Evolutionary conservation across 2,797 vertebrate species (phyloP).

Genomic region (Taeniopygia guttata): DNA sequence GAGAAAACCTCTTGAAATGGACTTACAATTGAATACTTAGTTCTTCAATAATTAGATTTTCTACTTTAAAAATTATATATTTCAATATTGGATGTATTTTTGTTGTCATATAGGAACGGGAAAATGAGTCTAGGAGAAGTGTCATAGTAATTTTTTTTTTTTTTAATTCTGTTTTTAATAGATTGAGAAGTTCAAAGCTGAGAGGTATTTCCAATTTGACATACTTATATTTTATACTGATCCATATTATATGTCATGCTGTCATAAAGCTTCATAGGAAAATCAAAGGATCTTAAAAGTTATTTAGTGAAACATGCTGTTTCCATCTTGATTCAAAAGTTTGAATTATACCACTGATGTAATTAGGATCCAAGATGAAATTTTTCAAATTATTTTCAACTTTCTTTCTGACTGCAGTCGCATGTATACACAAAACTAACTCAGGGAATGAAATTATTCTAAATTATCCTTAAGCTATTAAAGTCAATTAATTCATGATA

Average conservation of each 20-base stretch:
- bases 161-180: not conserved
- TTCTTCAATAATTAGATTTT: not conserved
- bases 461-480: not conserved
- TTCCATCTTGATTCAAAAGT: not conserved
- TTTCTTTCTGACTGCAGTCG: not conserved
- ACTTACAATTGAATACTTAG: not conserved
- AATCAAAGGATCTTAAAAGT: not conserved
- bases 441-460: not conserved
- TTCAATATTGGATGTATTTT: not conserved
- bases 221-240: not conserved
- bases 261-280: not conserved
- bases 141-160: not conserved
- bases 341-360: not conserved
- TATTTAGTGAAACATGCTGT: not conserved
- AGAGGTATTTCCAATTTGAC: not conserved
- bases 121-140: not conserved
- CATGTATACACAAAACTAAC: not conserved
- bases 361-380: not conserved
- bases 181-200: not conserved
- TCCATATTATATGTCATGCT: not conserved
- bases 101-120: not conserved
- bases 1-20: not conserved
- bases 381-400: not conserved
- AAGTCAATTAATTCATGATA: constrained; percentile 11
- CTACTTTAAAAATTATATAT: not conserved